These are phyloP conservation scores for Hipparchia sbordonii DNA, from an alignment of 2,888 invertebrate genomes.

Conservation along the genomic window DNA sequence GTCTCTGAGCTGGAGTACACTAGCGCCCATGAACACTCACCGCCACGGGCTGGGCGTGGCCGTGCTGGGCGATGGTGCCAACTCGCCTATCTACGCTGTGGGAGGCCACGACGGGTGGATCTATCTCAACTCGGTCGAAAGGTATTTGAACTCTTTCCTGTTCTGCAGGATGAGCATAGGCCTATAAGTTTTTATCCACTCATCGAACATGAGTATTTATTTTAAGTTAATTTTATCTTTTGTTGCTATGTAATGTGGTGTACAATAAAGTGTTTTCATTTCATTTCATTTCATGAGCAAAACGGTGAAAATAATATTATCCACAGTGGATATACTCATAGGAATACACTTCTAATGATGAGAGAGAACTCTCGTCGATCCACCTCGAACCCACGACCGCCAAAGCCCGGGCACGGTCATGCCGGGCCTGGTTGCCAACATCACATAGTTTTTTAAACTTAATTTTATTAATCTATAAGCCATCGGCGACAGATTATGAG, in stretches of 20 bases:
- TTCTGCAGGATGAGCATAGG: slow-evolving; percentile 50
- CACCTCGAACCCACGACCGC: slow-evolving; percentile 91
- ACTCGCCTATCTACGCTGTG: slow-evolving; percentile 95
- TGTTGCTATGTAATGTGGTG: too few species aligned
- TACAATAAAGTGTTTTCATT: too few species aligned
- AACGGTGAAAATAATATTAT: too few species aligned
- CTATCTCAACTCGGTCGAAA: slow-evolving; percentile 95
- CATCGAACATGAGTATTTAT: too few species aligned
- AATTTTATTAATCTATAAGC: background rate
- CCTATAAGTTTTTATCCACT: too few species aligned
- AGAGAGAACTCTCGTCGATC: too few species aligned
- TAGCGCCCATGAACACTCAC: slow-evolving; percentile 95
- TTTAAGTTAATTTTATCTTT: too few species aligned
- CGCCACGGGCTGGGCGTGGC: slow-evolving; percentile 92
- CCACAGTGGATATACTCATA: too few species aligned
- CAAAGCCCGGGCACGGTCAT: slow-evolving; percentile 91
- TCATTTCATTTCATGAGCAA: too few species aligned
- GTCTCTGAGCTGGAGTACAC: slow-evolving; percentile 89
- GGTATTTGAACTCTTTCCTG: slow-evolving; percentile 88
- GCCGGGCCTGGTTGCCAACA: slow-evolving; percentile 85
- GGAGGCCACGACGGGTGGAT: slow-evolving; percentile 99
- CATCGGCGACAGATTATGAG: background rate
- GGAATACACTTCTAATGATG: too few species aligned
- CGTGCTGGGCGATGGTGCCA: slow-evolving; percentile 86
- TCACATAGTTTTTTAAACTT: background rate